A percentile compares a stretch with the other conserved stretches of the same genome.
These are phyloP conservation scores for Gandaritis pyraliata DNA, from an alignment of 2,888 invertebrate species.

Conservation along the genomic window DNA sequence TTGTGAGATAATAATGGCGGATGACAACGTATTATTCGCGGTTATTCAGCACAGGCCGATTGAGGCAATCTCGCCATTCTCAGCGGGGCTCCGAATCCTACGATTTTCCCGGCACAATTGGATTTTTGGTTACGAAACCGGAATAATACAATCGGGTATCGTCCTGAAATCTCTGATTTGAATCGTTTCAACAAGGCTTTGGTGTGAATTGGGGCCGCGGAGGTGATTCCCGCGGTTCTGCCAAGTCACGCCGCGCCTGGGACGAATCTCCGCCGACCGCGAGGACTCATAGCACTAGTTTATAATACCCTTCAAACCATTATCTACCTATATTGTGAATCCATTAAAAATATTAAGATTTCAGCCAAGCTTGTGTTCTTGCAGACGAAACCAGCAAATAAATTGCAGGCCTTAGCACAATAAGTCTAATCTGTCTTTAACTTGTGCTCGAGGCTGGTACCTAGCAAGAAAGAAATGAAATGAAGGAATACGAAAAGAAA, in stretches of 20 bases:
- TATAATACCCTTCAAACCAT: too few species aligned
- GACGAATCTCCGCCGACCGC: conserved; percentile 29
- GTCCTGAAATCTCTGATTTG: conserved; percentile 83
- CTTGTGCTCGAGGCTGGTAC: not conserved
- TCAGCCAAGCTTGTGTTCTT: too few species aligned
- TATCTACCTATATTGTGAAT: too few species aligned
- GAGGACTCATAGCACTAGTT: conserved; percentile 1
- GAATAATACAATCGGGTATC: conserved; percentile 83
- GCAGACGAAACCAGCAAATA: too few species aligned
- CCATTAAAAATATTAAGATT: not conserved
- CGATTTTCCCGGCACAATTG: conserved; percentile 77
- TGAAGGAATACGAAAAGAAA: not conserved
- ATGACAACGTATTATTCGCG: conserved; percentile 83
- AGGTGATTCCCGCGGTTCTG: conserved; percentile 67
- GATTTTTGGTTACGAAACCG: conserved; percentile 83
- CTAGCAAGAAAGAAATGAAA: not conserved
- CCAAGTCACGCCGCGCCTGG: conserved; percentile 59
- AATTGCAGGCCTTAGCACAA: too few species aligned
- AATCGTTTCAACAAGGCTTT: conserved; percentile 79
- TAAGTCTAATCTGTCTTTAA: not conserved
- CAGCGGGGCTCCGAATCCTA: conserved; percentile 71
- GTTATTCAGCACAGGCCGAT: conserved; percentile 76
- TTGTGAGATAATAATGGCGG: conserved; percentile 82
- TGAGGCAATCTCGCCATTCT: conserved; percentile 81
- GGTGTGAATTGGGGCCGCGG: conserved; percentile 71